Percentiles rank a stretch among this genome's conserved stretches.
phyloP scores from a whole-genome alignment of 2,888 invertebrate species.

The Idaea dimidiata region DNA sequence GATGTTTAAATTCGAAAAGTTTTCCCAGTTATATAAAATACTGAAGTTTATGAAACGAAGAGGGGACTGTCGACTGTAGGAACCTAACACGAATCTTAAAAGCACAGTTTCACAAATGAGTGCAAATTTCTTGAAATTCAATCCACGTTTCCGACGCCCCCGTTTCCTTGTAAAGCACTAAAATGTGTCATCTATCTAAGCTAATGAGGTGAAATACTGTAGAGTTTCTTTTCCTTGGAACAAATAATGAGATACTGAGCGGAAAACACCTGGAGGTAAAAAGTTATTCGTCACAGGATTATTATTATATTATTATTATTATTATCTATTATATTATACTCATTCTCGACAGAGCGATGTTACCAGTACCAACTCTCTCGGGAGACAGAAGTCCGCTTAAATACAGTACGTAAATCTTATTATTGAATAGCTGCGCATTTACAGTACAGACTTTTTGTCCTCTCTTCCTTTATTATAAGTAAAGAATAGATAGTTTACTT shows the following conservation, averaged over 20 bases:
- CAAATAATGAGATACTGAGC: slow-evolving; percentile 26
- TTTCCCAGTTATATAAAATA: background rate
- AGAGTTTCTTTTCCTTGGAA: slow-evolving; percentile 21
- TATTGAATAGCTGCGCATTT: no score
- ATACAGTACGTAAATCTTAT: no score
- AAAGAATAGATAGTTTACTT: no score
- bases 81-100: slow-evolving; percentile 14
- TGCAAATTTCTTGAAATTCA: slow-evolving; percentile 17
- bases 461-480: no score
- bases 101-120: slow-evolving; percentile 21
- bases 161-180: slow-evolving; percentile 9
- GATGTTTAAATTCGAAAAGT: background rate
- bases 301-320: no score
- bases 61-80: background rate
- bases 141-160: slow-evolving; percentile 15
- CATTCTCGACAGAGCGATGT: no score
- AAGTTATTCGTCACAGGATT: slow-evolving; percentile 12
- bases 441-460: no score
- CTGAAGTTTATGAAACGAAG: slow-evolving; percentile 17
- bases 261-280: slow-evolving; percentile 23
- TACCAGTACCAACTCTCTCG: no score
- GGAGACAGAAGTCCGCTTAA: no score
- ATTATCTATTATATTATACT: no score
- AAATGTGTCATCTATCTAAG: slow-evolving; percentile 22
- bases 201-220: slow-evolving; percentile 27